A percentile compares a stretch with the other conserved stretches of the same genome.
These are phyloP conservation scores for Tor tambroides DNA, from an alignment of 2,113 vertebrate species.

Conservation along the genomic window DNA sequence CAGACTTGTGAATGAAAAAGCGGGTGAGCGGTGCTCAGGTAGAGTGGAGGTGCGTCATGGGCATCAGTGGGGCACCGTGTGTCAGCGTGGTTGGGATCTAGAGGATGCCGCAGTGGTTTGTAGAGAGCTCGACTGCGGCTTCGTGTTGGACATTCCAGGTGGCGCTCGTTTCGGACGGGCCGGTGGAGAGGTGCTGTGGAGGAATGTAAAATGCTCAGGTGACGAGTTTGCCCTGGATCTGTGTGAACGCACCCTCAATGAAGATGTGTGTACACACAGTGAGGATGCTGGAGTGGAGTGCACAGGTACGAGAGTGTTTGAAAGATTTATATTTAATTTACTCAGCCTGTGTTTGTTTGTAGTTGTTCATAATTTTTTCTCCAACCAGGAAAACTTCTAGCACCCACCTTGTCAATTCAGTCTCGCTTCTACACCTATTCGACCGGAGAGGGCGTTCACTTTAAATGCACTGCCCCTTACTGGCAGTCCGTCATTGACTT, in stretches of 20 bases:
- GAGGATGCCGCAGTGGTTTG: constrained; percentile 75
- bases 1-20: constrained; percentile 67
- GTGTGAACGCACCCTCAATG: constrained; percentile 65
- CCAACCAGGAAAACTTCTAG: constrained; percentile 66
- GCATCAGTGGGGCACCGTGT: constrained; percentile 75
- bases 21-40: constrained; percentile 68
- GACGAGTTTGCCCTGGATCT: constrained; percentile 69
- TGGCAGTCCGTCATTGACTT: constrained; percentile 73
- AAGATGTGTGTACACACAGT: constrained; percentile 67
- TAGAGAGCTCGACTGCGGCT: constrained; percentile 74
- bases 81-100: constrained; percentile 70
- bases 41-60: constrained; percentile 73
- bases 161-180: constrained; percentile 58
- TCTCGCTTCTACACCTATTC: constrained; percentile 71
- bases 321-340: not conserved
- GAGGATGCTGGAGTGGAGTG: constrained; percentile 73
- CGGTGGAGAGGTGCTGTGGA: constrained; percentile 66
- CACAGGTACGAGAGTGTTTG: constrained; percentile 65
- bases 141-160: constrained; percentile 61
- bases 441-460: constrained; percentile 72
- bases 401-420: constrained; percentile 70
- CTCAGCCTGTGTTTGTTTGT: not conserved
- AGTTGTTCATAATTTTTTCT: not conserved
- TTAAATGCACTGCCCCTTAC: constrained; percentile 69
- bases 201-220: constrained; percentile 70